phyloP scores from a whole-genome alignment of 2,797 vertebrate genomes.

The Somateria mollissima region DNA sequence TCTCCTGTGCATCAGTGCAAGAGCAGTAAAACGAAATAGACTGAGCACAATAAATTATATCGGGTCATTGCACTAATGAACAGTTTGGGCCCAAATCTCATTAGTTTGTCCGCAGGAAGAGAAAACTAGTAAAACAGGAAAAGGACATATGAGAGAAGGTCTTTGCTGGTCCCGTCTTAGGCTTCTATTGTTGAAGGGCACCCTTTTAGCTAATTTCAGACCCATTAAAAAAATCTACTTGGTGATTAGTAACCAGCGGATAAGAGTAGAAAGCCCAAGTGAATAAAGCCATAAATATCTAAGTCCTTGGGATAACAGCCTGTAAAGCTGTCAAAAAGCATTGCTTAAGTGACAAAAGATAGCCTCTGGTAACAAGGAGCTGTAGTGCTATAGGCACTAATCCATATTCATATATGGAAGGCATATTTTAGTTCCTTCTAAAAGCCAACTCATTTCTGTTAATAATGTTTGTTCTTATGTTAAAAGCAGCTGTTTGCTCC shows the following conservation, averaged over 20 bases:
- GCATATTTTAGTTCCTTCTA: not conserved
- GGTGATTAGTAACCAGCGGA: slow-evolving; percentile 58
- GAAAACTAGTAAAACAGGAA: slow-evolving; percentile 58
- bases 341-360: slow-evolving; percentile 72
- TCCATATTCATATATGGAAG: slow-evolving; percentile 24
- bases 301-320: slow-evolving; percentile 70
- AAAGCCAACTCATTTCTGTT: not conserved
- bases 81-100: slow-evolving; percentile 11
- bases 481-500: not conserved
- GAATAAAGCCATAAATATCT: slow-evolving; percentile 76
- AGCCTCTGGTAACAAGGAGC: slow-evolving; percentile 60
- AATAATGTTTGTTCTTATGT: not conserved
- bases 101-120: slow-evolving; percentile 60
- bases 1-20: slow-evolving; percentile 31
- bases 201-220: slow-evolving; percentile 68
- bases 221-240: slow-evolving; percentile 46
- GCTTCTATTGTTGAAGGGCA: slow-evolving; percentile 61
- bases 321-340: slow-evolving; percentile 78
- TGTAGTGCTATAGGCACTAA: not conserved
- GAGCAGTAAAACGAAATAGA: not conserved
- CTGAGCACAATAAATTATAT: slow-evolving; percentile 49
- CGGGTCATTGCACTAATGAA: slow-evolving; percentile 45
- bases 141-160: slow-evolving; percentile 32
- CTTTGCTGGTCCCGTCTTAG: slow-evolving; percentile 17
- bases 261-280: slow-evolving; percentile 64